Conservation (phyloP, 2,888 invertebrate species). For the Taenaris catops region DNA sequence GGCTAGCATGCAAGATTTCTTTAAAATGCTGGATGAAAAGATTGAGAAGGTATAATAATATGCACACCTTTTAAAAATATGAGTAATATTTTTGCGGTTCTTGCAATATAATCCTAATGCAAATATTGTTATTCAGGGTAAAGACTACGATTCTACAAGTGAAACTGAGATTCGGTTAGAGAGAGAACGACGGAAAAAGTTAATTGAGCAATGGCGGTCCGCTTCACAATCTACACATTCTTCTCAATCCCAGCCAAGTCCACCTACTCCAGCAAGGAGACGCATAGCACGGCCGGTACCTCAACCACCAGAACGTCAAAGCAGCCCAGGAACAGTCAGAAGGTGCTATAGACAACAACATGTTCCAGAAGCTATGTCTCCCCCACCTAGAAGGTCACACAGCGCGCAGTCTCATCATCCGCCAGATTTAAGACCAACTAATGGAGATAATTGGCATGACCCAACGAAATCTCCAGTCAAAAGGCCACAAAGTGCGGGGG, state of each 20-base stretch:
- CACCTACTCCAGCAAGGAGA: slow-evolving; percentile 58
- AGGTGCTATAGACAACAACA: slow-evolving; percentile 57
- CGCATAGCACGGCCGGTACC: slow-evolving; percentile 50
- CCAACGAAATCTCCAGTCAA: slow-evolving; percentile 63
- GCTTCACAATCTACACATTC: slow-evolving; percentile 80
- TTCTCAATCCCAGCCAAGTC: slow-evolving; percentile 51
- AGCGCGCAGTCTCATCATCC: slow-evolving; percentile 59
- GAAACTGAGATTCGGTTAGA: slow-evolving; percentile 87
- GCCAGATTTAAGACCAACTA: slow-evolving; percentile 48
- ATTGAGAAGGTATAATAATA: slow-evolving; percentile 85
- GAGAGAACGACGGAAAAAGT: slow-evolving; percentile 82
- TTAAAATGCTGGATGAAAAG: slow-evolving; percentile 95
- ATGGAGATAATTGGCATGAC: slow-evolving; percentile 65
- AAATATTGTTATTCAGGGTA: slow-evolving; percentile 78
- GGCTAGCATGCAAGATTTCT: slow-evolving; percentile 94
- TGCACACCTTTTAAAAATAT: background rate
- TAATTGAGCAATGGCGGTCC: slow-evolving; percentile 88
- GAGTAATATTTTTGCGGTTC: background rate
- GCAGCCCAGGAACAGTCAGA: slow-evolving; percentile 52
- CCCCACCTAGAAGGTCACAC: slow-evolving; percentile 56
- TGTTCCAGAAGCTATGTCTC: slow-evolving; percentile 61
- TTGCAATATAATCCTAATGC: background rate
- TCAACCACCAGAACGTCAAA: slow-evolving; percentile 55
- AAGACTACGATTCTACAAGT: slow-evolving; percentile 88
- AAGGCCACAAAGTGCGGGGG: slow-evolving; percentile 64